Conservation (phyloP, 2,888 invertebrate genomes). For the Ligdia adustata region DNA sequence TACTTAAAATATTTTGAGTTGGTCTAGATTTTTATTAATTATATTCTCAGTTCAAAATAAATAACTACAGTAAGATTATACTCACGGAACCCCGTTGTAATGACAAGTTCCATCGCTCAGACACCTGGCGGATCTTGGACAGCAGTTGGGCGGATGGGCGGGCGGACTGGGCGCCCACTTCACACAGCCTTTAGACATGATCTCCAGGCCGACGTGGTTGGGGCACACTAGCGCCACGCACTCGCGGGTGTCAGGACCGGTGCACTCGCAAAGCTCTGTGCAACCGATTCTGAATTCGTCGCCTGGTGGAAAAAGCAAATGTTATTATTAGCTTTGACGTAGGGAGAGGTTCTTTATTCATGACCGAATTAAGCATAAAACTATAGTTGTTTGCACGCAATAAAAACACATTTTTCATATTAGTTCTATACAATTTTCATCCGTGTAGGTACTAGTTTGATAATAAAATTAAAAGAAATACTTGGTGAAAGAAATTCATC, state of each 20-base stretch:
- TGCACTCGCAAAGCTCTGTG: conserved; percentile 90
- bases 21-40: too few species aligned
- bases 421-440: too few species aligned
- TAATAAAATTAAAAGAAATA: too few species aligned
- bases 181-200: conserved; percentile 92
- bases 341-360: too few species aligned
- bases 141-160: conserved; percentile 90
- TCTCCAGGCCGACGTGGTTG: conserved; percentile 92
- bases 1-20: too few species aligned
- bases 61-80: too few species aligned
- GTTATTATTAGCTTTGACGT: not conserved
- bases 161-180: conserved; percentile 93
- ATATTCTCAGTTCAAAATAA: too few species aligned
- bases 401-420: too few species aligned
- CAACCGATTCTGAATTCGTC: conserved; percentile 94
- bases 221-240: conserved; percentile 93
- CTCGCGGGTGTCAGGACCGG: conserved; percentile 84
- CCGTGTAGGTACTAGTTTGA: too few species aligned
- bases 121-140: conserved; percentile 91
- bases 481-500: too few species aligned
- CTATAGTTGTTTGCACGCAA: too few species aligned
- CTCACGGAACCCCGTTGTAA: conserved; percentile 86
- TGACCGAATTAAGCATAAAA: too few species aligned
- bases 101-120: conserved; percentile 92
- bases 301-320: conserved; percentile 58